Percentiles rank a stretch among this genome's conserved stretches.
Evolutionary conservation across 2,888 invertebrate species (phyloP).

Genomic region (Cybosia mesomella): DNA sequence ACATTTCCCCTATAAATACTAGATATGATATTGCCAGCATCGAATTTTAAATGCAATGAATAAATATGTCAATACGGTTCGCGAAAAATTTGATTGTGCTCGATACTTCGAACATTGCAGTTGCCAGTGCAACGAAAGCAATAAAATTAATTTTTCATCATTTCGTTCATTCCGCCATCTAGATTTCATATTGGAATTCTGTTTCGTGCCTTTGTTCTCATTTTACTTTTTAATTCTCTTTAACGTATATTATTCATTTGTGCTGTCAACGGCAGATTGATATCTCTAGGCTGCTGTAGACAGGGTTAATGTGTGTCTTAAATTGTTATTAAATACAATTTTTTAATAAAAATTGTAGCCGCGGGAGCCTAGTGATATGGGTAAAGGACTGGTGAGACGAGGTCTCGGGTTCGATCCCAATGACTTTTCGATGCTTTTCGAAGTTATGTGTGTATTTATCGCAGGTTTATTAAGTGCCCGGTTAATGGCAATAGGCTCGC

Average conservation of each 20-base stretch:
- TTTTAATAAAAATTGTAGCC: too few relatives aligned
- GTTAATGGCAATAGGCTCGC: too few relatives aligned
- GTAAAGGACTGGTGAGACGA: too few relatives aligned
- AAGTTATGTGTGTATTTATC: too few relatives aligned
- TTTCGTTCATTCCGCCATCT: slow-evolving; percentile 23
- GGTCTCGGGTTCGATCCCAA: too few relatives aligned
- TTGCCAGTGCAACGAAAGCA: slow-evolving; percentile 27
- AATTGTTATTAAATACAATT: neutral
- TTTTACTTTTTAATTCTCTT: slow-evolving; percentile 9
- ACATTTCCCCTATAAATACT: neutral
- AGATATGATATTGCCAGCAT: neutral
- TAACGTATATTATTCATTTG: neutral
- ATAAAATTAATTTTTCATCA: slow-evolving; percentile 44
- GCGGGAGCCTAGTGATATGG: too few relatives aligned
- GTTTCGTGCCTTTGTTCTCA: slow-evolving; percentile 16
- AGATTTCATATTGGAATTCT: slow-evolving; percentile 24
- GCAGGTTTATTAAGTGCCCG: too few relatives aligned
- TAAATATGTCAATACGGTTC: slow-evolving; percentile 5
- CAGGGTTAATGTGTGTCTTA: neutral
- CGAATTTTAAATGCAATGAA: slow-evolving; percentile 5
- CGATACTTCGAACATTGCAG: slow-evolving; percentile 11
- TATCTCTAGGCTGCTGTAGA: neutral
- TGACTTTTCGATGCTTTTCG: too few relatives aligned
- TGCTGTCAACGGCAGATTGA: neutral
- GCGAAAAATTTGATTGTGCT: slow-evolving; percentile 13